A percentile compares a stretch with the other conserved stretches of the same genome.
phyloP scores from a whole-genome alignment of 2,113 vertebrate genomes.

The Cebus imitator region DNA sequence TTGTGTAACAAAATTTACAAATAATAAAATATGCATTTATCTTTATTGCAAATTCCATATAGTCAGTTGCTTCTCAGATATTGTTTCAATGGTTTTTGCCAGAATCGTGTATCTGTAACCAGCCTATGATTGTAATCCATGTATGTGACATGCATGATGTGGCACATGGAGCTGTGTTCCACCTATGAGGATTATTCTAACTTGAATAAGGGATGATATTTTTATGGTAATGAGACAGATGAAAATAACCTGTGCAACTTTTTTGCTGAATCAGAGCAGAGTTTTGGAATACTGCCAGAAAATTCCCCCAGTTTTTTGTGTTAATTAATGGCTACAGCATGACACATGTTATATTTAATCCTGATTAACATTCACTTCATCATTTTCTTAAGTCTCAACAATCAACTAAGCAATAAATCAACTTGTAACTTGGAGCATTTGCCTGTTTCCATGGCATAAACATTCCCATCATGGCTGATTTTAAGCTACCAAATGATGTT shows the following conservation, averaged over 20 bases:
- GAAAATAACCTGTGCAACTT: background rate
- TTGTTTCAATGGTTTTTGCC: background rate
- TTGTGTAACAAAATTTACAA: background rate
- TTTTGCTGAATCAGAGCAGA: background rate
- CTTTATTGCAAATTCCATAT: background rate
- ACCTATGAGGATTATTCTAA: background rate
- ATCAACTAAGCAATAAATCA: background rate
- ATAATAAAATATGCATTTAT: background rate
- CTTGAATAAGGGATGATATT: background rate
- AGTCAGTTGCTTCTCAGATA: background rate
- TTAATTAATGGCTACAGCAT: background rate
- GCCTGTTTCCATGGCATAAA: background rate
- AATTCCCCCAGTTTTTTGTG: background rate
- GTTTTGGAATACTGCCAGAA: background rate
- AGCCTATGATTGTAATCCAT: background rate
- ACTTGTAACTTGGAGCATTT: background rate
- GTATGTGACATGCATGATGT: background rate
- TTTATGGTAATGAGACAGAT: background rate
- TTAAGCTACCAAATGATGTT: background rate
- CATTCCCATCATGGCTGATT: background rate
- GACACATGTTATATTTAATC: background rate
- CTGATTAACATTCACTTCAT: background rate
- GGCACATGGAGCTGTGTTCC: too few relatives aligned
- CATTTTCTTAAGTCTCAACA: background rate
- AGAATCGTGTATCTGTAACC: background rate